A percentile compares a stretch with the other conserved stretches of the same genome.
phyloP scores from a whole-genome alignment of 2,797 vertebrate species.

The Hyperoplus lanceolatus region DNA sequence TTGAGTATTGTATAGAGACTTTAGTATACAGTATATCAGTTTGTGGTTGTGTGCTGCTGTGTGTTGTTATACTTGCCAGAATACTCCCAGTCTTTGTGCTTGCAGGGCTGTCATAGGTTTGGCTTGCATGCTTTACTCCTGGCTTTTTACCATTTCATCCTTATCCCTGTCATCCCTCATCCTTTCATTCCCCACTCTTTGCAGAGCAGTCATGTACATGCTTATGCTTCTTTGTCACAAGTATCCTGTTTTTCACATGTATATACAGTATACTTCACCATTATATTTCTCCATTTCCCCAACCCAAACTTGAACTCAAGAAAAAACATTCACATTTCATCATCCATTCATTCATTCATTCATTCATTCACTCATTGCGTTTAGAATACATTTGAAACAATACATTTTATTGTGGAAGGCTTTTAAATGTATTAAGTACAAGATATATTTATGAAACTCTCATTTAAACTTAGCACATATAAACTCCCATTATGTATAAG shows the following conservation, averaged over 20 bases:
- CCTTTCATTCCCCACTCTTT: not conserved
- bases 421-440: not conserved
- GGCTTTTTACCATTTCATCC: constrained; percentile 19
- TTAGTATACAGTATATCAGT: not conserved
- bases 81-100: constrained; percentile 38
- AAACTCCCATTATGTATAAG: not conserved
- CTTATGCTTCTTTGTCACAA: not conserved
- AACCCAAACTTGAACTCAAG: not conserved
- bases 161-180: not conserved
- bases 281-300: not conserved
- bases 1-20: too few species aligned
- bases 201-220: not conserved
- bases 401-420: not conserved
- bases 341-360: not conserved
- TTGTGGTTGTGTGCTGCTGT: not conserved
- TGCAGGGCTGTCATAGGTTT: constrained; percentile 55
- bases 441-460: not conserved
- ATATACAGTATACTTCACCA: not conserved
- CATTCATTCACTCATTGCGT: not conserved
- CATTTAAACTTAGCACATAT: too few species aligned
- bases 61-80: constrained; percentile 40
- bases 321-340: not conserved
- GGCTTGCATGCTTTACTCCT: constrained; percentile 43
- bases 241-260: not conserved
- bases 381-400: not conserved